phyloP scores from a whole-genome alignment of 2,888 invertebrate species.

The Heliconius hortense region DNA sequence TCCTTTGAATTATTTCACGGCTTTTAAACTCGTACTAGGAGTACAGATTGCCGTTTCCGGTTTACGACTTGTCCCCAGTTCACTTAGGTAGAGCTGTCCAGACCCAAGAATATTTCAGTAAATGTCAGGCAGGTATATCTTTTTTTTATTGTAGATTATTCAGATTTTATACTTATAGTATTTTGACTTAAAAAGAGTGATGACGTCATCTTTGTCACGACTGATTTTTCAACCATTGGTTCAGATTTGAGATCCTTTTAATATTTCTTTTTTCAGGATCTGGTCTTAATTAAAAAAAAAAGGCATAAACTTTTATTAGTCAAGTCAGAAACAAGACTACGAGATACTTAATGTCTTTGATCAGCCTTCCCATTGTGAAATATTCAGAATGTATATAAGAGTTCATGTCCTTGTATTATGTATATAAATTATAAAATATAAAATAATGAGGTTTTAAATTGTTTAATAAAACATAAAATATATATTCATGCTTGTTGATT shows the following conservation, averaged over 20 bases:
- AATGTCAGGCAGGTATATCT: not conserved
- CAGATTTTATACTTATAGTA: not conserved
- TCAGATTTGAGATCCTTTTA: not conserved
- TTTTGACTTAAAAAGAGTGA: not conserved
- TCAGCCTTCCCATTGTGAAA: too few species aligned
- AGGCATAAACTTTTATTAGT: not conserved
- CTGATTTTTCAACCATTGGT: not conserved
- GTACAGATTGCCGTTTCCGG: conserved; percentile 63
- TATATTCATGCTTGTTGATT: conserved; percentile 63
- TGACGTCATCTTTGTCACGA: not conserved
- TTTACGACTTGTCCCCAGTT: conserved; percentile 56
- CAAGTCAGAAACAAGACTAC: not conserved
- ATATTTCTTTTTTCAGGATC: not conserved
- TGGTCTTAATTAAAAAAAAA: not conserved
- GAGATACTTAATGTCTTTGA: too few species aligned
- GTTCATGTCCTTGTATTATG: not conserved
- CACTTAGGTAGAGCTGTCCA: conserved; percentile 29
- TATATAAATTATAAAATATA: not conserved
- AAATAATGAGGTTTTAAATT: not conserved
- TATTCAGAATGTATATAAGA: not conserved
- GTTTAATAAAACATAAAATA: conserved; percentile 41
- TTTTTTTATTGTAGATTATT: conserved; percentile 8
- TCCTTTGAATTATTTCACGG: conserved; percentile 76
- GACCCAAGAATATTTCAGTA: conserved; percentile 19
- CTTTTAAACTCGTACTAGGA: conserved; percentile 60